A percentile compares a stretch with the other conserved stretches of the same genome.
Conservation (phyloP, 1,140 invertebrate genomes). For the Aphaenogaster floridana region DNA sequence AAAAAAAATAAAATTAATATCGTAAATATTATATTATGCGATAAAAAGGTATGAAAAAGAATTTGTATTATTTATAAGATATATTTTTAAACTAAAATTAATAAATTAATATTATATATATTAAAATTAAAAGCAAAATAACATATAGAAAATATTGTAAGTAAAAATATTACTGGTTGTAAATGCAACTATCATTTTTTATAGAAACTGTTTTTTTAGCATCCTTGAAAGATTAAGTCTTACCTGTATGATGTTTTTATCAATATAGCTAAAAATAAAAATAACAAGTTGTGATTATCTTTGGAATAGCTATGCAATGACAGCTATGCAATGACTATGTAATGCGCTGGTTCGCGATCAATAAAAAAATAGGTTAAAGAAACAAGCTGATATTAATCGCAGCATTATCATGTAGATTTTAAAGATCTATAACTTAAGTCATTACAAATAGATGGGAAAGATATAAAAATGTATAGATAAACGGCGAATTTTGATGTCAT, state of each 20-base stretch:
- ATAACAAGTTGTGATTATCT: neutral
- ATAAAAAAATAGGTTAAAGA: constrained; percentile 29
- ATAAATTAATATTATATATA: neutral
- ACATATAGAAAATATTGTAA: neutral
- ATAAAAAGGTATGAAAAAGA: neutral
- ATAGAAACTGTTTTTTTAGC: neutral
- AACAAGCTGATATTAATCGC: neutral
- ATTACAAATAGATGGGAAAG: neutral
- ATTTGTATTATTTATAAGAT: neutral
- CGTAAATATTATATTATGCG: neutral
- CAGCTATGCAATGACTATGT: neutral
- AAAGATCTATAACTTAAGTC: neutral
- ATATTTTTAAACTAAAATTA: neutral
- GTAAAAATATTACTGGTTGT: neutral
- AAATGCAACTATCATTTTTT: neutral
- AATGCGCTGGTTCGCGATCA: neutral
- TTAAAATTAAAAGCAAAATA: neutral
- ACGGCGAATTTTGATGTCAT: neutral
- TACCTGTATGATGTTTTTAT: neutral
- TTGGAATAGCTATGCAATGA: neutral
- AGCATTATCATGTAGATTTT: neutral
- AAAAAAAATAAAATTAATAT: neutral
- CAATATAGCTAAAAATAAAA: constrained; percentile 16
- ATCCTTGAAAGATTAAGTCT: neutral
- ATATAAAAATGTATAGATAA: neutral